A percentile compares a stretch with the other conserved stretches of the same genome.
These are phyloP conservation scores for Furcula furcula DNA, from an alignment of 2,888 invertebrate species.

Conservation along the genomic window DNA sequence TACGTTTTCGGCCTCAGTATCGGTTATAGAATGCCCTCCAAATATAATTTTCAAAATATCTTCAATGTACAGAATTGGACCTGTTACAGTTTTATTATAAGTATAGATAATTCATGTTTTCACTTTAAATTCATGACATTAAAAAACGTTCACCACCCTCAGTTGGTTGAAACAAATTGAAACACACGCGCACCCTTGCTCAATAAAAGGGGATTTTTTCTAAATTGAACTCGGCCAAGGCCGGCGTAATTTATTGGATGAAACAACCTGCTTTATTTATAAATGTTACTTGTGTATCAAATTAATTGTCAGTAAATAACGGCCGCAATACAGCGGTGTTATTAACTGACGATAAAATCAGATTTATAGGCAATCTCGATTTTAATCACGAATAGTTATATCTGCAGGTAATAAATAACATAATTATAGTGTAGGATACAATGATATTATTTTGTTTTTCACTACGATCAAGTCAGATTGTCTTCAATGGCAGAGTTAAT, in stretches of 20 bases:
- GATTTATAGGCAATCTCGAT: constrained; percentile 19
- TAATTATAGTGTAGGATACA: no score
- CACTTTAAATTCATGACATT: constrained; percentile 1
- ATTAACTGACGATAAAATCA: constrained; percentile 23
- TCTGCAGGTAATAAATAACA: constrained; percentile 7
- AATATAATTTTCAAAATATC: no score
- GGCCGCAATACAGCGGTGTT: constrained; percentile 3
- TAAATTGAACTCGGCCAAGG: constrained; percentile 1
- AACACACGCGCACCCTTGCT: constrained; percentile 1
- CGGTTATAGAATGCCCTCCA: no score
- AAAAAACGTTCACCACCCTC: background rate
- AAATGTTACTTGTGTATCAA: constrained; percentile 5
- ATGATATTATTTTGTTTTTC: no score
- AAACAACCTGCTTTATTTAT: constrained; percentile 8
- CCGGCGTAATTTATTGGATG: constrained; percentile 2
- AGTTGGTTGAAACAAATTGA: constrained; percentile 1
- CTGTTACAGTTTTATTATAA: no score
- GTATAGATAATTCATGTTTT: no score
- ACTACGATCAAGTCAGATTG: no score
- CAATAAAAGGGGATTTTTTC: constrained; percentile 2
- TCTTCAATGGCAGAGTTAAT: no score
- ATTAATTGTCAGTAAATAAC: constrained; percentile 14
- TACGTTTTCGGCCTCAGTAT: no score
- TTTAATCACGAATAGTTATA: constrained; percentile 20
- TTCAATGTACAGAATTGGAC: no score